These are phyloP conservation scores for Labroides dimidiatus DNA, from an alignment of 2,797 vertebrate species.

Conservation along the genomic window DNA sequence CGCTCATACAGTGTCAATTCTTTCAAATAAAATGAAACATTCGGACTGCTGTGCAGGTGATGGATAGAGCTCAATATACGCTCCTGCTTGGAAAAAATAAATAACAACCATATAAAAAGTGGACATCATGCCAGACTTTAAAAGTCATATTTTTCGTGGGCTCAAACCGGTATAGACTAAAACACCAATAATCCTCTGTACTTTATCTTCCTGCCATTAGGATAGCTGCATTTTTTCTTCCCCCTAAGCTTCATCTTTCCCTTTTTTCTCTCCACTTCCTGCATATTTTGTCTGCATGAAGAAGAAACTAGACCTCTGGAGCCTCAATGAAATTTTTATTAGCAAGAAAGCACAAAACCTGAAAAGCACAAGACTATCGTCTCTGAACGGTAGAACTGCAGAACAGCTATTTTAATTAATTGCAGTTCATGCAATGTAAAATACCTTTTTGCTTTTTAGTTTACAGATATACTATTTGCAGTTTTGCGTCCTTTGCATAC, in stretches of 20 bases:
- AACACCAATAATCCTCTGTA: conserved; percentile 33
- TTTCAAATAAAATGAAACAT: conserved; percentile 15
- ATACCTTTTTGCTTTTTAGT: conserved; percentile 8
- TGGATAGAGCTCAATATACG: conserved; percentile 23
- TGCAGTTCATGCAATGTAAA: conserved; percentile 5
- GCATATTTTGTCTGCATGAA: conserved; percentile 48
- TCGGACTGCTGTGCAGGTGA: conserved; percentile 23
- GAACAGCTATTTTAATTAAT: conserved; percentile 21
- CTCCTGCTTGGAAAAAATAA: background rate
- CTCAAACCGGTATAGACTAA: conserved; percentile 12
- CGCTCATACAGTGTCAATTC: conserved; percentile 26
- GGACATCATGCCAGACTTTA: background rate
- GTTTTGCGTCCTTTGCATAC: background rate
- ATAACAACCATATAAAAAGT: background rate
- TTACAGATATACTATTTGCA: background rate
- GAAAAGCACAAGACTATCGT: conserved; percentile 51
- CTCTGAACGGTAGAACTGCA: conserved; percentile 44
- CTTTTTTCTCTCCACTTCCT: conserved; percentile 23
- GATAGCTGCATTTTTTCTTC: conserved; percentile 14
- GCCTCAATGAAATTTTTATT: conserved; percentile 48
- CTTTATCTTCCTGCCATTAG: conserved; percentile 22
- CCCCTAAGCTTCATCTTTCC: conserved; percentile 13
- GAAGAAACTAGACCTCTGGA: conserved; percentile 50
- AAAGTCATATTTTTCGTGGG: conserved; percentile 8
- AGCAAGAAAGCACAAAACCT: conserved; percentile 48